Base-by-base conservation (phyloP, 23 tunicate species). In the Clavelina lepadiformis region DNA sequence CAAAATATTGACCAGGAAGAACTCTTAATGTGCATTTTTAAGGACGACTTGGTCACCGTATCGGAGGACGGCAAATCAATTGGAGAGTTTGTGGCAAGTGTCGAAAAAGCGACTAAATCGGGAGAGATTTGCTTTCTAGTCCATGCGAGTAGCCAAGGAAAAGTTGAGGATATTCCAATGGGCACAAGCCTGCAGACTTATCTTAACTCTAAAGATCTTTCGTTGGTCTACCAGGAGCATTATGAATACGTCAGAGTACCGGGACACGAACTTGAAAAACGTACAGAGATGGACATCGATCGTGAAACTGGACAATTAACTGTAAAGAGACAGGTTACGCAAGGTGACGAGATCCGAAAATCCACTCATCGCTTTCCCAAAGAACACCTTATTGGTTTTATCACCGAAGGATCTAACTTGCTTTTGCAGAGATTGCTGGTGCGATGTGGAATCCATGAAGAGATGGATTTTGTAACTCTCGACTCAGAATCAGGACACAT, bases 211-310 rank as follows among this genome's bases (percentile, higher is more conserved):
- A 31, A 67, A 41, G 57, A 58, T 59, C 38, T 88, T 30, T 19
- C 74, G 8, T 8, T 88, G 8, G 33, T 88, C 1, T 34, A 74
- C 23, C 96, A 88, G 58, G 82, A 88, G 7, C 82, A 88, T 61
- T 62, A 37, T 13, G 72, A 79, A 49, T 70, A 63, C 47, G 70
- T 89, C 23, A 89, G 81, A 47, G 62, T 81, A 1, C 84, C 84
- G 1, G 74, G 86, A 13, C 83, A 89, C 49, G 88, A 81, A 35
- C 49, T 89, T 33, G 91, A 89, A 31, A 89, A 89, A 52, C 61
- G 51, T 28, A 81, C 85, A 3, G 62, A 38, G 37, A 89, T 89
- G 75, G 52, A 51, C 28, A 7, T 51, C 15, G 75, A 75, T 35
- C 35, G 33, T 7, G 97, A 89, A 32, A 74, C 77, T 11, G 81